Percentiles rank a stretch among this genome's conserved stretches.
Evolutionary conservation across 2,113 vertebrate genomes (phyloP).

Genomic region (Sinocyclocheilus rhinocerous): DNA sequence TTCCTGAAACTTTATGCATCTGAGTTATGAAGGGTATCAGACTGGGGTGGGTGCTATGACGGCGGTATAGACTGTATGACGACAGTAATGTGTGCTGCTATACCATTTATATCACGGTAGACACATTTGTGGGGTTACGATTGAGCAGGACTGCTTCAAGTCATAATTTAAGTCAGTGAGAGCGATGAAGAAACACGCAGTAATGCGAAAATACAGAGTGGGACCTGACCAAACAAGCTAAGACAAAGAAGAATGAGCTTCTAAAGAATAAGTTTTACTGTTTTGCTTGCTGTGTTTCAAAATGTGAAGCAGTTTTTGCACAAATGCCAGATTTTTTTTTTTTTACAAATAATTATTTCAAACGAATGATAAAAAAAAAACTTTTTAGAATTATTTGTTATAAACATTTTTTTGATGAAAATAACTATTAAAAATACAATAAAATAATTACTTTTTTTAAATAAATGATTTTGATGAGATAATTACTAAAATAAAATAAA

Average conservation of each 20-base stretch:
- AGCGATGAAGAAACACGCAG: neutral
- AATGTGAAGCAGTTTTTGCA: neutral
- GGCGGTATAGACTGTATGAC: neutral
- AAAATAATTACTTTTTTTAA: neutral
- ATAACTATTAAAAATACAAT: neutral
- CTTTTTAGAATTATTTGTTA: neutral
- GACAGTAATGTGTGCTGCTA: neutral
- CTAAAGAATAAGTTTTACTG: neutral
- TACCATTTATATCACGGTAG: neutral
- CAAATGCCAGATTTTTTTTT: neutral
- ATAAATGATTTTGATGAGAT: too few species aligned
- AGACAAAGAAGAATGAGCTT: neutral
- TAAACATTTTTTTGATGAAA: neutral
- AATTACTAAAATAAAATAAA: neutral
- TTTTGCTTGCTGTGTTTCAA: neutral
- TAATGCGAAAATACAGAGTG: neutral
- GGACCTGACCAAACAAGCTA: neutral
- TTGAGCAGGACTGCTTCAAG: neutral
- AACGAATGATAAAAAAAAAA: neutral
- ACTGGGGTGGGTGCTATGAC: too few species aligned
- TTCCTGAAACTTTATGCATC: constrained; percentile 28
- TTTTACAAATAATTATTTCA: neutral
- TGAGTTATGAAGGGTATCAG: neutral
- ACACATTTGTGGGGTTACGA: neutral
- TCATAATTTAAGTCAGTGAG: neutral